Evolutionary conservation across 2,888 invertebrate genomes (phyloP).

Genomic region (Drosophila merina): DNA sequence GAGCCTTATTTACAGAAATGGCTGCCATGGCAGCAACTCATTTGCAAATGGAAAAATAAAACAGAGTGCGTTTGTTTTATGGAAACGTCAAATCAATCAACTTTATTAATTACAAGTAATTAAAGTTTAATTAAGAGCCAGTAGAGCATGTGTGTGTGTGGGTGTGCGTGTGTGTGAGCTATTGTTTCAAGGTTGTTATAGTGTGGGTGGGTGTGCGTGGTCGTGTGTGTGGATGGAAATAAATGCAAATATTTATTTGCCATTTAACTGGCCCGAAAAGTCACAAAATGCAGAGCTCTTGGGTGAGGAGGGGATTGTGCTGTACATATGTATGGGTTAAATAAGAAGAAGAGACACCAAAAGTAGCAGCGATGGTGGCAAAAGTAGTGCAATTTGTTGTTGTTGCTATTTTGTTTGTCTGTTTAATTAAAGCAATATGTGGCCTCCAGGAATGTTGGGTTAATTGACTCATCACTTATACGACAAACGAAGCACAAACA

Average conservation of each 20-base stretch:
- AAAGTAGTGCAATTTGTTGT: constrained; percentile 60
- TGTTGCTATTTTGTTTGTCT: constrained; percentile 64
- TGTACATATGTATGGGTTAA: not conserved
- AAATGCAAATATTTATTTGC: constrained; percentile 67
- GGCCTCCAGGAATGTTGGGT: constrained; percentile 82
- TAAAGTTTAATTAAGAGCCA: constrained; percentile 71
- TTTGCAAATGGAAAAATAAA: constrained; percentile 1
- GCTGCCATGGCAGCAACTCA: constrained; percentile 1
- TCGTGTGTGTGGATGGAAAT: constrained; percentile 37
- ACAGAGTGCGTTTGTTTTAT: constrained; percentile 39
- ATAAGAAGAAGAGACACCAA: constrained; percentile 10
- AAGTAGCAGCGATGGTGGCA: constrained; percentile 42
- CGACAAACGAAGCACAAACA: constrained; percentile 73
- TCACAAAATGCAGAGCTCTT: constrained; percentile 16
- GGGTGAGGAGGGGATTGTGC: not conserved
- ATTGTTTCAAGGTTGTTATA: constrained; percentile 67
- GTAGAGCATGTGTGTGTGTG: constrained; percentile 1
- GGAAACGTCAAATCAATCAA: constrained; percentile 59
- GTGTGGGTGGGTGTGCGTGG: constrained; percentile 22
- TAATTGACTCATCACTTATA: constrained; percentile 83
- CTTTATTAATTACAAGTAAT: constrained; percentile 73
- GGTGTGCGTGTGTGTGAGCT: constrained; percentile 17
- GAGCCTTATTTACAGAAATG: constrained; percentile 9
- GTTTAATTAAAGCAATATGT: constrained; percentile 81
- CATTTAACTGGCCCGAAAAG: constrained; percentile 55